Evolutionary conservation across 2,888 invertebrate genomes (phyloP).

Genomic region (Platycnemis pennipes): DNA sequence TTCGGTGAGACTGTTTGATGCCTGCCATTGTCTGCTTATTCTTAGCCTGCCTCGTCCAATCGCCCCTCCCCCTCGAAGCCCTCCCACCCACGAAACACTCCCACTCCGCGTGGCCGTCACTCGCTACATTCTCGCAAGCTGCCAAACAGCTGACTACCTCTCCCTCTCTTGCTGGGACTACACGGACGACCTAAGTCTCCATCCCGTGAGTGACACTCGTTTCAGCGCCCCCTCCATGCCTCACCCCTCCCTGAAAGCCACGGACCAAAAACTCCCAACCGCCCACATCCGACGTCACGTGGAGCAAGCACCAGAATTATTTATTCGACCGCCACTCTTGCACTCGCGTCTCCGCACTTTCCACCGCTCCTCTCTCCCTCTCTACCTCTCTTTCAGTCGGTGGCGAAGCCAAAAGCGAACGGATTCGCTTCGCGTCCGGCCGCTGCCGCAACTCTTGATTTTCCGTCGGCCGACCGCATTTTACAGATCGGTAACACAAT

Average conservation of each 20-base stretch:
- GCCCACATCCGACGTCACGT: neutral
- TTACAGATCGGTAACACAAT: too few species aligned
- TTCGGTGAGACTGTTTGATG: too few species aligned
- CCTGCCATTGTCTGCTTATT: neutral
- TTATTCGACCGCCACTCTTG: neutral
- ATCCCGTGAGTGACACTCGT: slow-evolving; percentile 35
- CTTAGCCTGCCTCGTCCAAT: neutral
- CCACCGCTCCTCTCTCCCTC: neutral
- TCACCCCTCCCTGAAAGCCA: neutral
- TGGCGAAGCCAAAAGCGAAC: too few species aligned
- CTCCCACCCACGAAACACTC: neutral
- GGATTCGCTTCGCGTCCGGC: too few species aligned
- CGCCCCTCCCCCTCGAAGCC: neutral
- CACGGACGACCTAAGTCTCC: neutral
- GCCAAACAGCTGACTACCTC: slow-evolving; percentile 3
- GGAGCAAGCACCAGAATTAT: neutral
- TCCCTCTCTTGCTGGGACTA: neutral
- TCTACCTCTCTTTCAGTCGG: neutral
- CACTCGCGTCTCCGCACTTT: neutral
- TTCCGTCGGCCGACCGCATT: too few species aligned
- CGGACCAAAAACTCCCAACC: neutral
- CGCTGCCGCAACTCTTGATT: too few species aligned
- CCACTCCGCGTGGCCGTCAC: neutral
- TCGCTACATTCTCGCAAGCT: neutral
- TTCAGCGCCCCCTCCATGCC: neutral